phyloP scores from a whole-genome alignment of 92 coral and sea anemone species.

The Porites evermanni region DNA sequence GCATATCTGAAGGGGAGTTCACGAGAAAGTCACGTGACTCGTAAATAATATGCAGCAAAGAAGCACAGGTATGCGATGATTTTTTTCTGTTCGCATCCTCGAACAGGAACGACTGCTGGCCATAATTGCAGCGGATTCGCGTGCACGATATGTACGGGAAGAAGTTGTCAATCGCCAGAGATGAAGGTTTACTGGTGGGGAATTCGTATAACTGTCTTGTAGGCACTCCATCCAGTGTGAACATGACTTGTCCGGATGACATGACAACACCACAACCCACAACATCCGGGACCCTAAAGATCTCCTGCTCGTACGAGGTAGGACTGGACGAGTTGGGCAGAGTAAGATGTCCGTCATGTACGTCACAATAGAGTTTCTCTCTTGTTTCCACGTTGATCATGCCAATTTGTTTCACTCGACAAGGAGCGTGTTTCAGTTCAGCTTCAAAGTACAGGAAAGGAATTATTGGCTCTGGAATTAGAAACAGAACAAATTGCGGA shows the following conservation, averaged over 20 bases:
- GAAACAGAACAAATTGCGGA: neutral
- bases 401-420: constrained; percentile 87
- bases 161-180: constrained; percentile 61
- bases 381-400: constrained; percentile 71
- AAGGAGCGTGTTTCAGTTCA: constrained; percentile 81
- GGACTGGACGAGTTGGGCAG: constrained; percentile 76
- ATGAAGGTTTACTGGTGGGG: constrained; percentile 48
- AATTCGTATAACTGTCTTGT: constrained; percentile 82
- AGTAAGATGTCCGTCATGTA: constrained; percentile 80
- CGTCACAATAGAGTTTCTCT: constrained; percentile 88
- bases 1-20: neutral
- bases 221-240: constrained; percentile 95
- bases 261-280: constrained; percentile 94
- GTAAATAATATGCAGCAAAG: constrained; percentile 63
- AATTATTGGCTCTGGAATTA: constrained; percentile 64
- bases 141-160: constrained; percentile 88
- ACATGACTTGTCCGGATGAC: constrained; percentile 89
- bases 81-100: constrained; percentile 82
- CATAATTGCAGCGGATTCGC: constrained; percentile 91
- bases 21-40: neutral
- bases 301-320: constrained; percentile 66
- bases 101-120: constrained; percentile 91
- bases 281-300: constrained; percentile 85
- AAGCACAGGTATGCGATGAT: constrained; percentile 69
- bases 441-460: constrained; percentile 96